Evolutionary conservation across 2,888 invertebrate species (phyloP).

Genomic region (Fissipunctia ypsillon): DNA sequence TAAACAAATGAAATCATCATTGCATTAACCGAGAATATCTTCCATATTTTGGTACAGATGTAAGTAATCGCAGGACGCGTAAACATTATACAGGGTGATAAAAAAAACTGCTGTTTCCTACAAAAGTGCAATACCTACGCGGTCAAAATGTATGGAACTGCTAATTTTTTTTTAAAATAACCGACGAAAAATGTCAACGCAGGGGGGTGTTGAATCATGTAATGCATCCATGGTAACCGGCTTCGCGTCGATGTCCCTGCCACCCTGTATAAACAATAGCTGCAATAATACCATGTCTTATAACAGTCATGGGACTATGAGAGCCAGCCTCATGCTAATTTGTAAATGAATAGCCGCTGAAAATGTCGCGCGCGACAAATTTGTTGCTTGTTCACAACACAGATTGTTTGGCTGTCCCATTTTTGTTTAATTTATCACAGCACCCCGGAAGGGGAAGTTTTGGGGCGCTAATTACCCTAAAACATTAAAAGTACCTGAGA

Average conservation of each 20-base stretch:
- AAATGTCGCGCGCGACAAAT: slow-evolving; percentile 70
- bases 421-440: slow-evolving; percentile 77
- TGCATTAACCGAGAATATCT: background rate
- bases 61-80: slow-evolving; percentile 3
- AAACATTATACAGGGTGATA: too few relatives aligned
- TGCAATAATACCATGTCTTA: slow-evolving; percentile 23
- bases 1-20: background rate
- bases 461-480: slow-evolving; percentile 57
- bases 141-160: too few relatives aligned
- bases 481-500: slow-evolving; percentile 64
- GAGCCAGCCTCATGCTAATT: slow-evolving; percentile 58
- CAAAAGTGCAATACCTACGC: too few relatives aligned
- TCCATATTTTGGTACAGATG: background rate
- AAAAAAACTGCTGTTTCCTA: too few relatives aligned
- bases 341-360: slow-evolving; percentile 59
- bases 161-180: too few relatives aligned
- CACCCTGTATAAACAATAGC: too few relatives aligned
- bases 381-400: slow-evolving; percentile 73
- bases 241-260: too few relatives aligned
- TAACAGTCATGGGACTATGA: slow-evolving; percentile 34
- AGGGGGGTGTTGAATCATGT: too few relatives aligned
- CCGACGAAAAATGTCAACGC: too few relatives aligned
- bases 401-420: slow-evolving; percentile 76
- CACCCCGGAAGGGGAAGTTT: slow-evolving; percentile 58
- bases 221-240: too few relatives aligned